Percentiles rank a stretch among this genome's conserved stretches.
Conservation (phyloP, 2,888 invertebrate genomes). For the Mesodorylaimus sp. region DNA sequence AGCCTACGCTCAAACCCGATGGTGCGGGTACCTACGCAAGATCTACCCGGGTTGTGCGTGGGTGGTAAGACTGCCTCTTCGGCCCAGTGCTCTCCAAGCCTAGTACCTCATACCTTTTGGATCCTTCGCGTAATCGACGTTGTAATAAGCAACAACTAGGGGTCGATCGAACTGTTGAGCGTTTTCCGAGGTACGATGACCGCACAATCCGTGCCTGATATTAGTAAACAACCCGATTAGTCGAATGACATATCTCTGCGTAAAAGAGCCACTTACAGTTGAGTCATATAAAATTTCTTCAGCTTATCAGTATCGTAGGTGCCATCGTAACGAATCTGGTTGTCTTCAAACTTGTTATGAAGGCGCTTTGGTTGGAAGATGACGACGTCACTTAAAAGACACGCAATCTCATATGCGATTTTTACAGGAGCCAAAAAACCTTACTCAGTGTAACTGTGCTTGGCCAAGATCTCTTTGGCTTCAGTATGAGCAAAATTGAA, state of each 20-base stretch:
- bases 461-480: constrained; percentile 49
- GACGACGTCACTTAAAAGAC: constrained; percentile 50
- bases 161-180: constrained; percentile 64
- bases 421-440: constrained; percentile 22
- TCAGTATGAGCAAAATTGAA: constrained; percentile 68
- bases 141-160: constrained; percentile 70
- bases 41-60: no score
- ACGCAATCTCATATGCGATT: not conserved
- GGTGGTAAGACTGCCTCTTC: no score
- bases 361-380: constrained; percentile 73
- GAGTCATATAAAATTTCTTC: constrained; percentile 59
- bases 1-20: no score
- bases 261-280: constrained; percentile 49
- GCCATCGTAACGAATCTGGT: constrained; percentile 54
- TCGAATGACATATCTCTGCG: not conserved
- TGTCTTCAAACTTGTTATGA: constrained; percentile 78
- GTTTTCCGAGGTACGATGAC: constrained; percentile 68
- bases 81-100: no score
- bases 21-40: no score
- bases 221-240: not conserved
- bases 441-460: constrained; percentile 57
- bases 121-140: constrained; percentile 87
- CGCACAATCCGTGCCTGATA: constrained; percentile 68
- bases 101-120: constrained; percentile 62
- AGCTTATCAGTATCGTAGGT: constrained; percentile 46